A percentile compares a stretch with the other conserved stretches of the same genome.
phyloP scores from a whole-genome alignment of 2,113 vertebrate species.

The Dermatemys mawii region DNA sequence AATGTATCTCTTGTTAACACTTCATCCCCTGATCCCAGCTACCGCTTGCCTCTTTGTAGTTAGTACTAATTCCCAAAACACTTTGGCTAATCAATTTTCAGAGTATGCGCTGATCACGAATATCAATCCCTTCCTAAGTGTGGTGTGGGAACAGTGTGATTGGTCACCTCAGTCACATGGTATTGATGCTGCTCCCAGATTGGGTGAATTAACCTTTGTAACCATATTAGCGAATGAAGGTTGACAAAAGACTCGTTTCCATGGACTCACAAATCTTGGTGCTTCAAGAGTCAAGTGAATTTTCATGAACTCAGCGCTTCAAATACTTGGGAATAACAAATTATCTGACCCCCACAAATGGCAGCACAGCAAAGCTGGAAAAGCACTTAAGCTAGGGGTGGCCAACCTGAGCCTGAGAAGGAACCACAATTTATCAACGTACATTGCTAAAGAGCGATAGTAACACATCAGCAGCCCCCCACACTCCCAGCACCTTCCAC shows the following conservation, averaged over 20 bases:
- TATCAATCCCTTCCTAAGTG: neutral
- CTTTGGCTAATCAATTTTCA: slow-evolving; percentile 65
- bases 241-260: neutral
- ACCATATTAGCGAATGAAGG: slow-evolving; percentile 38
- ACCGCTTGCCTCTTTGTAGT: slow-evolving; percentile 65
- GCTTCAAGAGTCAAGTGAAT: neutral
- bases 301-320: neutral
- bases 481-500: no score
- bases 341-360: neutral
- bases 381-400: neutral
- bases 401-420: no score
- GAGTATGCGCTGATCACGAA: slow-evolving; percentile 26
- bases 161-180: neutral
- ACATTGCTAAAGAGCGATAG: no score
- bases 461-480: no score
- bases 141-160: neutral
- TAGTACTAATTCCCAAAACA: slow-evolving; percentile 66
- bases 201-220: slow-evolving; percentile 45
- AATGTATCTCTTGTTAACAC: slow-evolving; percentile 68
- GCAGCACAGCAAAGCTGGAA: neutral
- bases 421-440: no score
- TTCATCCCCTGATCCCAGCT: slow-evolving; percentile 71
- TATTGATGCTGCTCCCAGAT: neutral
- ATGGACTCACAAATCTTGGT: neutral
- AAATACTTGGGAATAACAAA: neutral